phyloP scores from a whole-genome alignment of 2,888 invertebrate genomes.

The Aphidius colemani region DNA sequence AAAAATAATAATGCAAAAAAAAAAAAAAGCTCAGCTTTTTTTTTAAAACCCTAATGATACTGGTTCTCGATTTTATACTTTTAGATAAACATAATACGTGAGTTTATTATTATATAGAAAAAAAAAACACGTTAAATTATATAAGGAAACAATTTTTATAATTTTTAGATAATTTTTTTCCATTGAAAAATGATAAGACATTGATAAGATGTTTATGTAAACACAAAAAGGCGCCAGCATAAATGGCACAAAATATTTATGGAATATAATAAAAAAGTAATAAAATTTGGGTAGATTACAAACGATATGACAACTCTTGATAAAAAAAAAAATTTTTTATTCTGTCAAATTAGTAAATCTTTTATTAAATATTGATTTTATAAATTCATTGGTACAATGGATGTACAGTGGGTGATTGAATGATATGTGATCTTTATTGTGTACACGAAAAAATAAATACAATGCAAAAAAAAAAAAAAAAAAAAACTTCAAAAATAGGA shows the following conservation, averaged over 20 bases:
- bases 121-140: neutral
- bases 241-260: too few species aligned
- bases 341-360: too few species aligned
- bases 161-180: too few species aligned
- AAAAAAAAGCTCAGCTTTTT: neutral
- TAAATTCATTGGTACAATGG: too few species aligned
- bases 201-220: neutral
- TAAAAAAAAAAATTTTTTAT: too few species aligned
- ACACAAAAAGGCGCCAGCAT: too few species aligned
- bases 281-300: too few species aligned
- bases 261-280: too few species aligned
- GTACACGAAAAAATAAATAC: neutral
- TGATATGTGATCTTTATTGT: conserved; percentile 18
- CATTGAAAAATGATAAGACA: neutral
- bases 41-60: neutral
- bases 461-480: conserved; percentile 2
- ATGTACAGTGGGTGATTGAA: too few species aligned
- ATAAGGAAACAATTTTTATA: neutral
- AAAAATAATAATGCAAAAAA: neutral
- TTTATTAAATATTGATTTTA: too few species aligned
- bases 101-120: neutral
- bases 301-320: too few species aligned
- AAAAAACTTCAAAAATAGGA: conserved; percentile 8
- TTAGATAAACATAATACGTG: neutral
- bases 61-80: neutral